A percentile compares a stretch with the other conserved stretches of the same genome.
Evolutionary conservation across 2,113 vertebrate genomes (phyloP).

Genomic region (Toxostoma redivivum): DNA sequence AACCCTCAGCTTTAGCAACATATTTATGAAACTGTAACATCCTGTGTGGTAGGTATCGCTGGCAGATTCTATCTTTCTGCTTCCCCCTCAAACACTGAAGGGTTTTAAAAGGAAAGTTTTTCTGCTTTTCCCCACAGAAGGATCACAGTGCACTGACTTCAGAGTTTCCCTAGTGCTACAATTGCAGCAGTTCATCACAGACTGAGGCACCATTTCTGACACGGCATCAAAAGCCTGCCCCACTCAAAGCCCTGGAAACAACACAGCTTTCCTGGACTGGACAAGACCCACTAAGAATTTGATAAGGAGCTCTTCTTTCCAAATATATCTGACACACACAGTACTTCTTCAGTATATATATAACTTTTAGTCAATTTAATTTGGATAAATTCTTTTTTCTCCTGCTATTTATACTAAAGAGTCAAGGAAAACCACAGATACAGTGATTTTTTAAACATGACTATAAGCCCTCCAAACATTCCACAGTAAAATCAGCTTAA

Average conservation of each 20-base stretch:
- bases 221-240: background rate
- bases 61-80: background rate
- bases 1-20: background rate
- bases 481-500: background rate
- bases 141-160: background rate
- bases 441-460: background rate
- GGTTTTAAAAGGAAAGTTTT: background rate
- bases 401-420: background rate
- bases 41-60: background rate
- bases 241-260: background rate
- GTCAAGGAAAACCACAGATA: background rate
- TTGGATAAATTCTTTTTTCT: background rate
- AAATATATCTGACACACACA: background rate
- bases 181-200: background rate
- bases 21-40: background rate
- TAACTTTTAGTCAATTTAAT: background rate
- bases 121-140: background rate
- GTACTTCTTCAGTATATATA: background rate
- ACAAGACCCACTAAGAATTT: background rate
- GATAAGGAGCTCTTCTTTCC: background rate
- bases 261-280: background rate
- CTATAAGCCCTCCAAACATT: background rate
- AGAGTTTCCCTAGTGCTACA: background rate
- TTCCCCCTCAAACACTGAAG: background rate
- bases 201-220: background rate